Evolutionary conservation across 2,797 vertebrate species (phyloP).

Genomic region (Botia almorhae): DNA sequence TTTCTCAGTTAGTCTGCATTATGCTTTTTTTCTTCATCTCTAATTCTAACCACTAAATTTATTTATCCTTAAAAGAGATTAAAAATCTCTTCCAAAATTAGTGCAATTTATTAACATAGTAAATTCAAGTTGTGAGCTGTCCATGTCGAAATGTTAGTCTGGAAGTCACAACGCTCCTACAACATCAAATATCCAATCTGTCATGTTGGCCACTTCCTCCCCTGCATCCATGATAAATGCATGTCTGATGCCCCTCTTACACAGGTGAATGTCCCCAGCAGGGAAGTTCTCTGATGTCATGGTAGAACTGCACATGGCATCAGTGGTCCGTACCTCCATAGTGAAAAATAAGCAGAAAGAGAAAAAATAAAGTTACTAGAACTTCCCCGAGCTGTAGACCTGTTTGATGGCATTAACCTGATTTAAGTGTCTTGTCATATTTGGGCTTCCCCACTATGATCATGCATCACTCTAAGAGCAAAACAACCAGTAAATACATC

Average conservation of each 20-base stretch:
- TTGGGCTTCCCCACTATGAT: not conserved
- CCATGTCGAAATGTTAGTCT: not conserved
- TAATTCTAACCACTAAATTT: too few species aligned
- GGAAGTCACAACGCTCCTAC: constrained; percentile 70
- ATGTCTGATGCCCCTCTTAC: constrained; percentile 85
- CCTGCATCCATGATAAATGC: constrained; percentile 84
- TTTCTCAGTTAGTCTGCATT: too few species aligned
- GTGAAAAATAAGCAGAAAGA: constrained; percentile 87
- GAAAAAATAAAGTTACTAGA: constrained; percentile 2
- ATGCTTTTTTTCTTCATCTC: not conserved
- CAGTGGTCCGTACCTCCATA: constrained; percentile 87
- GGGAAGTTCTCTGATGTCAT: constrained; percentile 90
- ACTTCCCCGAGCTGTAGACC: not conserved
- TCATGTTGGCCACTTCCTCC: constrained; percentile 84
- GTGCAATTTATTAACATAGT: not conserved
- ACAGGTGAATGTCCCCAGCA: constrained; percentile 85
- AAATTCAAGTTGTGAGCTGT: not conserved
- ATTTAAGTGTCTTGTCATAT: not conserved
- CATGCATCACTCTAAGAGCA: too few species aligned
- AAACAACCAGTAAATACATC: too few species aligned
- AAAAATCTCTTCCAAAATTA: not conserved
- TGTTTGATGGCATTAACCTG: not conserved
- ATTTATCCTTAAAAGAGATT: not conserved
- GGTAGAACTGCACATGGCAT: constrained; percentile 87
- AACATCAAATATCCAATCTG: constrained; percentile 82